Evolutionary conservation across 2,113 vertebrate species (phyloP), one percentile per base, ranked within the genome.

Genomic region (Tetrao urogallus): DNA sequence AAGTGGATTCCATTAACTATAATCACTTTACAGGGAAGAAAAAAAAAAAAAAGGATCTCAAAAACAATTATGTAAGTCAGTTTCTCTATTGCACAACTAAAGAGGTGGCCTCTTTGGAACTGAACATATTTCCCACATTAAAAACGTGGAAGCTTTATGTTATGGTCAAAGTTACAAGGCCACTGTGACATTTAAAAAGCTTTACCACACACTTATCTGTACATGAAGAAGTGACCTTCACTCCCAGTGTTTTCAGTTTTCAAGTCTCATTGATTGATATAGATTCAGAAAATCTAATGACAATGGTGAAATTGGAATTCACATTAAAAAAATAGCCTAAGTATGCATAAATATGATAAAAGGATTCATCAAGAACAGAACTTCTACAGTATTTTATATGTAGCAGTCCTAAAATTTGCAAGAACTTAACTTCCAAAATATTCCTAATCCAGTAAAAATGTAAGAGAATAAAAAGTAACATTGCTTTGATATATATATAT

Each of bases 1-100:
- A 88, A 97, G 56, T 19, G 9, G 8, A 79, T 93, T 90, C 95
- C 28, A 82, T 88, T 86, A 80, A 47, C 88, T 86, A 72, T 91
- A 65, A 91, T 71, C 30, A 11, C 28, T 88, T 54, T 71, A 90
- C 86, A 85, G 77, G 38, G 38, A 38, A 38, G 38, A 13, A 30
- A 25, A 60, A 28, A 27, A 8, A 30, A 56, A 47, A 52, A 72
- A 48, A 47, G 11, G 18, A 82, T 43, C 60, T 73, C 82, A 70
- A 64, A 88, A 90, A 40, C 24, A 63, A 48, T 70, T n/a, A 81
- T 1, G 1, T 11, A 58, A 76, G 28, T 32, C 76, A 83, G 14
- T 71, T 79, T 82, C n/a, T 30, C 48, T 63, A 65, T 20, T 57
- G 42, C 43, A 43, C 73, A 86, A 34, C 19, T 87, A 81, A 54